Conservation (phyloP, 2,797 vertebrate genomes). For the Sarcoramphus papa region DNA sequence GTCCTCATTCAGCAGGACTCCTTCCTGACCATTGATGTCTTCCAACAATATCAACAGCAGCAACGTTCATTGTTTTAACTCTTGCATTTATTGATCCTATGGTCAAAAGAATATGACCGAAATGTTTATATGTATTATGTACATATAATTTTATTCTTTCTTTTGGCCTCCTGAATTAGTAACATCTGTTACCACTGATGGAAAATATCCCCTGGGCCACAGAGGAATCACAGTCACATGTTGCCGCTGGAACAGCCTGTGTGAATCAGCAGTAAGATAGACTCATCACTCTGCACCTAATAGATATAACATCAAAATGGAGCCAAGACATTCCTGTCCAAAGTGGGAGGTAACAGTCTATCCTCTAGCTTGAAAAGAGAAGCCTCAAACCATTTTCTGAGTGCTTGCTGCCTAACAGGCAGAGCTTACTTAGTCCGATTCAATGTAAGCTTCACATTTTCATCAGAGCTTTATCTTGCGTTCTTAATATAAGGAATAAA, state of each 20-base stretch:
- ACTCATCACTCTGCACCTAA: conserved; percentile 73
- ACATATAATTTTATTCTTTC: conserved; percentile 51
- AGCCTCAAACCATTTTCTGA: not conserved
- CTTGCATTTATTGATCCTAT: not conserved
- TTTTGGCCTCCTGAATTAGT: conserved; percentile 51
- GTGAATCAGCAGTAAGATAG: conserved; percentile 70
- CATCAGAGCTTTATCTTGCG: not conserved
- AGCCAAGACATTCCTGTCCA: conserved; percentile 69
- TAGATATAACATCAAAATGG: conserved; percentile 67
- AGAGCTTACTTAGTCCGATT: not conserved
- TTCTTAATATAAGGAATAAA: not conserved
- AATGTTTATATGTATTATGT: conserved; percentile 16
- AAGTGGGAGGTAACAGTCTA: conserved; percentile 57
- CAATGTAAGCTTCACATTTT: not conserved
- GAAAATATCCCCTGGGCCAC: conserved; percentile 66
- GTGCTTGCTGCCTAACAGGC: not conserved
- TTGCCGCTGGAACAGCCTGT: conserved; percentile 52
- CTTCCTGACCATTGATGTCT: not conserved
- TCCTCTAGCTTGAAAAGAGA: conserved; percentile 16
- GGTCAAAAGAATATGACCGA: not conserved
- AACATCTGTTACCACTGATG: conserved; percentile 68
- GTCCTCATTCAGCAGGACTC: not conserved
- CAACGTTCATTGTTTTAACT: not conserved
- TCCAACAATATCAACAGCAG: not conserved
- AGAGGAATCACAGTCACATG: conserved; percentile 67